phyloP scores from a whole-genome alignment of 2,888 invertebrate genomes.

The Cheilosia impressa region DNA sequence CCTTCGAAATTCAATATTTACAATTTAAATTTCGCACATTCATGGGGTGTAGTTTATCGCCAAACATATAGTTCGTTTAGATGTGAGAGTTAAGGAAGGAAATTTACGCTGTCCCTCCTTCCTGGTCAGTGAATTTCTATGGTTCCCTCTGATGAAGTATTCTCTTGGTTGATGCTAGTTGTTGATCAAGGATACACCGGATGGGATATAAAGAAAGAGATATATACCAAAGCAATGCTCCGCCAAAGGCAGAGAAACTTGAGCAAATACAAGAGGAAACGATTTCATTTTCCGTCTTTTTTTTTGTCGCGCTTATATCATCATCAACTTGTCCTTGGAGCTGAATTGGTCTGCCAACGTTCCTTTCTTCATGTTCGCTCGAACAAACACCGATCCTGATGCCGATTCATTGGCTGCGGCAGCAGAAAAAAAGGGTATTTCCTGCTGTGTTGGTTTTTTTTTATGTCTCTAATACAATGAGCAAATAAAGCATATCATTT shows the following conservation, averaged over 20 bases:
- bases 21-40: conserved; percentile 36
- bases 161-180: background rate
- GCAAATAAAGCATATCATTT: conserved; percentile 41
- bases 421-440: background rate
- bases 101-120: conserved; percentile 35
- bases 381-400: conserved; percentile 7
- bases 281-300: background rate
- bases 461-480: conserved; percentile 30
- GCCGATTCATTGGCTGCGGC: conserved; percentile 22
- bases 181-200: conserved; percentile 32
- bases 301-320: conserved; percentile 11
- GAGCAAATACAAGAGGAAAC: conserved; percentile 34
- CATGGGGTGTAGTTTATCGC: background rate
- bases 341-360: conserved; percentile 4
- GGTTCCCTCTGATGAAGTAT: conserved; percentile 23
- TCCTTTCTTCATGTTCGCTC: conserved; percentile 8
- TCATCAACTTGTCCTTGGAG: conserved; percentile 16
- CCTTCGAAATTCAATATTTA: conserved; percentile 18
- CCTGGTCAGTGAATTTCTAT: conserved; percentile 47
- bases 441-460: conserved; percentile 12
- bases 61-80: conserved; percentile 22
- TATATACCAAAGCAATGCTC: conserved; percentile 1
- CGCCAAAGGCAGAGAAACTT: conserved; percentile 30
- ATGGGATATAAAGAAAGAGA: background rate
- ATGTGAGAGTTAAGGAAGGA: background rate